Evolutionary conservation across 2,797 vertebrate genomes (phyloP).

Genomic region (Diplodus sargus): DNA sequence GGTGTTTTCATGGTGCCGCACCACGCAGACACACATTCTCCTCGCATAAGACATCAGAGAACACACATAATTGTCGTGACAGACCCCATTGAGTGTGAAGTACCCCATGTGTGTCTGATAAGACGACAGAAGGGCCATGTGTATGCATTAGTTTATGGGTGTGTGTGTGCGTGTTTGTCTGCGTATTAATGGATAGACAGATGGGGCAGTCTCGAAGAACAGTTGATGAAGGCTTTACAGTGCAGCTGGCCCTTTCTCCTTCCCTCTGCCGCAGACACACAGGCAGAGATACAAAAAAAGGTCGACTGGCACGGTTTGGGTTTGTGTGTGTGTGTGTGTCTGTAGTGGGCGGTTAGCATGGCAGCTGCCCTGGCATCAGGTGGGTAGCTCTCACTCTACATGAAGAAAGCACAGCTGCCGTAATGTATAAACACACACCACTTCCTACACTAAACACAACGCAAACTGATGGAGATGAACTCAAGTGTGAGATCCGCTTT

Average conservation of each 20-base stretch:
- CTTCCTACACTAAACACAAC: conserved; percentile 48
- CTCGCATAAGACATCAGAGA: conserved; percentile 54
- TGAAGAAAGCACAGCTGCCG: conserved; percentile 71
- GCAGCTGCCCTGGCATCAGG: conserved; percentile 79
- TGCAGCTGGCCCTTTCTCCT: conserved; percentile 81
- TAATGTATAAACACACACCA: conserved; percentile 60
- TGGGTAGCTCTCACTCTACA: conserved; percentile 67
- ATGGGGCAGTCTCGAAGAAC: conserved; percentile 79
- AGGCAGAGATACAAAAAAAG: conserved; percentile 55
- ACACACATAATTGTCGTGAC: conserved; percentile 56
- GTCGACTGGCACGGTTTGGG: conserved; percentile 54
- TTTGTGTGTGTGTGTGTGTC: conserved; percentile 44
- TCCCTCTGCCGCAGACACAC: conserved; percentile 66
- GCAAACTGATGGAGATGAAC: conserved; percentile 40
- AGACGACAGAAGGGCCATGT: conserved; percentile 71
- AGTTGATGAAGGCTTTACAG: conserved; percentile 81
- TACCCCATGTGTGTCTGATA: conserved; percentile 68
- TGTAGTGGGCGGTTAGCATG: conserved; percentile 50
- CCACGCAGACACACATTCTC: conserved; percentile 30
- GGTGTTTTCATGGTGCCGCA: conserved; percentile 29
- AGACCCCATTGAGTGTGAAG: conserved; percentile 64
- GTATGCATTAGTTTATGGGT: conserved; percentile 60
- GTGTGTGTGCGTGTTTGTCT: conserved; percentile 41
- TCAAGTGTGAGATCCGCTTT: conserved; percentile 40
- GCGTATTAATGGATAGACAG: conserved; percentile 78